A percentile compares a stretch with the other conserved stretches of the same genome.
phyloP scores from a whole-genome alignment of 2,113 vertebrate species.

The Acanthochromis polyacanthus region DNA sequence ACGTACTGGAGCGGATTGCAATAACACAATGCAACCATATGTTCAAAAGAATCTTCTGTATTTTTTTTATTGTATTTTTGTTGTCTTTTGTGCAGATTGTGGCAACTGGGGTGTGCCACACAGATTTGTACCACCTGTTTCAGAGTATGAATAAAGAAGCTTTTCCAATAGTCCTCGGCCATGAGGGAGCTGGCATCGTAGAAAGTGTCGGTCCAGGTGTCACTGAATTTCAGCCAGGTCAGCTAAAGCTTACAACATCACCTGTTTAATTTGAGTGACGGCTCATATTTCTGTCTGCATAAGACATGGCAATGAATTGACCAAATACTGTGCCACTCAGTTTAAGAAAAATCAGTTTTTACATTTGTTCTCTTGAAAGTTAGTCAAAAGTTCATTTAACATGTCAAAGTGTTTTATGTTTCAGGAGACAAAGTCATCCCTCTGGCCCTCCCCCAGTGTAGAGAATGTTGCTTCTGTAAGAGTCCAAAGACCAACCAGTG shows the following conservation, averaged over 20 bases:
- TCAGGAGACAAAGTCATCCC: slow-evolving; percentile 91
- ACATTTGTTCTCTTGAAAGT: neutral
- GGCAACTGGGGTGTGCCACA: slow-evolving; percentile 87
- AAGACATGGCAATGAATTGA: neutral
- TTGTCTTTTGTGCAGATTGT: slow-evolving; percentile 82
- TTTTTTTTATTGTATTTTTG: neutral
- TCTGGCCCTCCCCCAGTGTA: slow-evolving; percentile 85
- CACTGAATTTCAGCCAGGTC: slow-evolving; percentile 86
- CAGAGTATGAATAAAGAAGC: slow-evolving; percentile 80
- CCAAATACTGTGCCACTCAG: neutral
- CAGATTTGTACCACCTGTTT: slow-evolving; percentile 84
- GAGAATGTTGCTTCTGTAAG: slow-evolving; percentile 86
- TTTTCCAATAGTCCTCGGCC: slow-evolving; percentile 89
- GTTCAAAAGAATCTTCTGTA: neutral
- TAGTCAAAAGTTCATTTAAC: too few species aligned
- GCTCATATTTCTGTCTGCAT: too few species aligned
- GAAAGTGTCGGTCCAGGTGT: slow-evolving; percentile 90
- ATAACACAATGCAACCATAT: too few species aligned
- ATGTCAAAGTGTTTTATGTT: neutral
- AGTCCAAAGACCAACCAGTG: slow-evolving; percentile 88
- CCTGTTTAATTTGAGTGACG: neutral
- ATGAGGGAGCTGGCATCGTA: slow-evolving; percentile 89
- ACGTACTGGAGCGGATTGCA: too few species aligned
- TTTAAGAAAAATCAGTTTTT: neutral
- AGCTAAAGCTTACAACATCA: neutral